Evolutionary conservation across 2,113 vertebrate species (phyloP).

Genomic region (Raphicerus campestris): DNA sequence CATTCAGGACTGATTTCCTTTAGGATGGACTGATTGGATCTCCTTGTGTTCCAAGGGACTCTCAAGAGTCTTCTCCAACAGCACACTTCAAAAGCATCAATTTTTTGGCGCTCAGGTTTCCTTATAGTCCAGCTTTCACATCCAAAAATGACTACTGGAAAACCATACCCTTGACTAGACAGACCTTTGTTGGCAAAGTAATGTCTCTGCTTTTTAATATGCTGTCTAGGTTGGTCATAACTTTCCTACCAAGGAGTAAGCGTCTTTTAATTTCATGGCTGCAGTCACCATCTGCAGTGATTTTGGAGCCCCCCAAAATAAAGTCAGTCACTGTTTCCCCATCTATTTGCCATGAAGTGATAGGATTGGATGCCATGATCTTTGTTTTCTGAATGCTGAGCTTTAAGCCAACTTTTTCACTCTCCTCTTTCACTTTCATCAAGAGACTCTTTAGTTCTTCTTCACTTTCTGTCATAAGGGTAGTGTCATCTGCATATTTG

Average conservation of each 20-base stretch:
- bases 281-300: neutral
- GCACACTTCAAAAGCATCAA: neutral
- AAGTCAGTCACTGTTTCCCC: neutral
- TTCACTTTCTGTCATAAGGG: too few species aligned
- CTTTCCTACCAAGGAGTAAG: neutral
- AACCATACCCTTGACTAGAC: neutral
- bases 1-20: neutral
- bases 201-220: neutral
- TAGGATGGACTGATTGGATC: neutral
- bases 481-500: too few species aligned
- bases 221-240: neutral
- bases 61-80: neutral
- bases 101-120: rapidly evolving
- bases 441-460: too few species aligned
- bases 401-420: too few species aligned
- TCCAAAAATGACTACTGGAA: neutral
- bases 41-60: neutral
- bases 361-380: neutral
- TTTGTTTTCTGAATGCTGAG: neutral
- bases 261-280: neutral
- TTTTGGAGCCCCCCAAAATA: neutral
- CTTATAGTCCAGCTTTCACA: neutral
- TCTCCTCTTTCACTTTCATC: too few species aligned
- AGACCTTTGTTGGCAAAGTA: neutral
- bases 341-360: neutral